A percentile compares a stretch with the other conserved stretches of the same genome.
Evolutionary conservation across 2,113 vertebrate genomes (phyloP).

Genomic region (Rallus limicola): DNA sequence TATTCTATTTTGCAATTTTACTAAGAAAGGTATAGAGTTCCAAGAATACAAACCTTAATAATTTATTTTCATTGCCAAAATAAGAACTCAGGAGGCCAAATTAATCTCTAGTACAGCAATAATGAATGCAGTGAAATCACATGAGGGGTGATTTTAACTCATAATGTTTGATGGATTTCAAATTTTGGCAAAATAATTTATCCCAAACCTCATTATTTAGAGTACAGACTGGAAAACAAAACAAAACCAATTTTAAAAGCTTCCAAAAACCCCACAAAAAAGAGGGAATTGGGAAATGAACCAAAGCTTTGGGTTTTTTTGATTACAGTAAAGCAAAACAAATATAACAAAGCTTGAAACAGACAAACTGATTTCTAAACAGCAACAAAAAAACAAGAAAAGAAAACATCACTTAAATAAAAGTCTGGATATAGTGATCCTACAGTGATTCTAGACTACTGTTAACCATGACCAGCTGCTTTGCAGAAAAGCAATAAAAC

Average conservation of each 20-base stretch:
- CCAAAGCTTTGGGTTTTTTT: not conserved
- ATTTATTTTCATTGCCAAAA: slow-evolving; percentile 31
- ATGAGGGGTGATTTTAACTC: not conserved
- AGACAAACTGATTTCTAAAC: not conserved
- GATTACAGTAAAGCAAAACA: not conserved
- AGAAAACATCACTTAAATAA: not conserved
- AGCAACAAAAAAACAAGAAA: not conserved
- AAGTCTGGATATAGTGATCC: not conserved
- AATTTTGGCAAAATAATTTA: not conserved
- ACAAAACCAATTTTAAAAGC: too few relatives aligned
- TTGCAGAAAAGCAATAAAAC: not conserved
- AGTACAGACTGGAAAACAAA: not conserved
- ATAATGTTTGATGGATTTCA: not conserved
- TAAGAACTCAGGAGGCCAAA: not conserved
- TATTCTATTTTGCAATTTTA: not conserved
- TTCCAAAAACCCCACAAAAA: not conserved
- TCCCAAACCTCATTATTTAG: not conserved
- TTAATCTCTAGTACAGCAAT: not conserved
- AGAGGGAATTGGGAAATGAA: not conserved
- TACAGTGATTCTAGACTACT: not conserved
- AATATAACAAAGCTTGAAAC: not conserved
- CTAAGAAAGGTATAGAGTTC: not conserved
- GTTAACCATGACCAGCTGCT: not conserved
- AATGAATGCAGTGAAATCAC: not conserved
- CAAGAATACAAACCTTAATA: not conserved